phyloP scores from a whole-genome alignment of 2,113 vertebrate genomes.

The Lynx canadensis region DNA sequence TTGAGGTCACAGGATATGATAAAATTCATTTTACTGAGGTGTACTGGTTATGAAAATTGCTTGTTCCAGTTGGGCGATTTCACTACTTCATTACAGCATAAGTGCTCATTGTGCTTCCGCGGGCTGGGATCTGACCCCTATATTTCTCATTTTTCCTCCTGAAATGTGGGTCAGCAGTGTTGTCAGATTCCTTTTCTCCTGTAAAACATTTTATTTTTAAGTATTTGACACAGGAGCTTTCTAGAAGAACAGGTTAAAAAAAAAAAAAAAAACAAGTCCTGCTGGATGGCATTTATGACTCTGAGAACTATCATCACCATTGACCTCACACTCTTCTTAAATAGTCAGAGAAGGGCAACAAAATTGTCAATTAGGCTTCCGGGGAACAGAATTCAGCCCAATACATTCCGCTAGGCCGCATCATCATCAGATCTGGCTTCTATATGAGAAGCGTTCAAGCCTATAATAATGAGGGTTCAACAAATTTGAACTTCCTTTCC shows the following conservation, averaged over 20 bases:
- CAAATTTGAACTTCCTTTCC: conserved; percentile 85
- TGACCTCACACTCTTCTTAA: conserved; percentile 89
- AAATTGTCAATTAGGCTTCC: conserved; percentile 89
- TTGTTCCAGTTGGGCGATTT: conserved; percentile 77
- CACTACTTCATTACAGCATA: conserved; percentile 71
- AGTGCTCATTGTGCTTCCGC: conserved; percentile 65
- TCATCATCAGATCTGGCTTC: conserved; percentile 85
- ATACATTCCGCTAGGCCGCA: conserved; percentile 82
- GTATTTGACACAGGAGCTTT: conserved; percentile 83
- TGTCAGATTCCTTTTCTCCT: conserved; percentile 69
- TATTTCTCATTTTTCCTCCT: conserved; percentile 77
- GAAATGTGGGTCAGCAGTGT: conserved; percentile 71
- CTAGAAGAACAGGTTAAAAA: conserved; percentile 79
- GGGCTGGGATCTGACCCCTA: conserved; percentile 74
- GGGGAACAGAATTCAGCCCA: conserved; percentile 79
- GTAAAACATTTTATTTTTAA: conserved; percentile 83
- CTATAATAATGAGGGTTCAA: conserved; percentile 85
- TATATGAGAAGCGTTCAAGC: conserved; percentile 83
- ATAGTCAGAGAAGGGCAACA: conserved; percentile 88
- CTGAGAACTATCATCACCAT: conserved; percentile 83
- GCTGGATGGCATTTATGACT: conserved; percentile 83
- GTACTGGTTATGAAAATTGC: conserved; percentile 78
- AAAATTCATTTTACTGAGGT: conserved; percentile 73
- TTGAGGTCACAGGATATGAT: conserved; percentile 64
- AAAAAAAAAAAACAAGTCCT: conserved; percentile 68